Percentiles rank a stretch among this genome's conserved stretches.
Conservation (phyloP, 2,888 invertebrate species). For the Dendrolimus pini region DNA sequence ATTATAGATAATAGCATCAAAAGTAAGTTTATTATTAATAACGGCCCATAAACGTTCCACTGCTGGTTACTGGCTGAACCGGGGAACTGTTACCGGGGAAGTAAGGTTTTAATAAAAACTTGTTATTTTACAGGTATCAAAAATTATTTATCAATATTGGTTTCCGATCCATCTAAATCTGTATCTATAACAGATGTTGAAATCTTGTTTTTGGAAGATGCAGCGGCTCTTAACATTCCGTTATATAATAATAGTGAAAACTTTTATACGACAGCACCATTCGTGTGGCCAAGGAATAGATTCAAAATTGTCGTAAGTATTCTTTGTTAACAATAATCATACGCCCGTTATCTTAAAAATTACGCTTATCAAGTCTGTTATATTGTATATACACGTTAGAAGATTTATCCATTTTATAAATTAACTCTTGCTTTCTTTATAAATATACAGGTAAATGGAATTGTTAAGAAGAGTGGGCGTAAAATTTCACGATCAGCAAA, state of each 20-base stretch:
- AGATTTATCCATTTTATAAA: too few species aligned
- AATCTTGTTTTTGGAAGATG: slow-evolving; percentile 4
- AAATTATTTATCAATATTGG: slow-evolving; percentile 6
- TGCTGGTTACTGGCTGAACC: too few species aligned
- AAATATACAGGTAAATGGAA: not conserved
- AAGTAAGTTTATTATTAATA: too few species aligned
- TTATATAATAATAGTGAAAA: slow-evolving; percentile 1
- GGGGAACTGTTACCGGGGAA: too few species aligned
- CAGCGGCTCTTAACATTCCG: slow-evolving; percentile 4
- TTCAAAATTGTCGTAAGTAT: slow-evolving; percentile 12
- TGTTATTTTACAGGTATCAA: slow-evolving; percentile 5
- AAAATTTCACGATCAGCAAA: not conserved
- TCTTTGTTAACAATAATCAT: too few species aligned
- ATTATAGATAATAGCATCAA: too few species aligned
- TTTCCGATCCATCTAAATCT: slow-evolving; percentile 5
- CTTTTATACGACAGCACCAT: slow-evolving; percentile 6
- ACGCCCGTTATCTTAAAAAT: too few species aligned
- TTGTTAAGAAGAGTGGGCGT: not conserved
- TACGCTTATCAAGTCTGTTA: too few species aligned
- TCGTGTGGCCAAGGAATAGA: slow-evolving; percentile 6
- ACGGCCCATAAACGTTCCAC: too few species aligned
- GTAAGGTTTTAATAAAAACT: not conserved
- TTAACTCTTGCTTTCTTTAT: too few species aligned
- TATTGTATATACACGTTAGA: too few species aligned
- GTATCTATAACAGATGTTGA: slow-evolving; percentile 4